Evolutionary conservation across 2,113 vertebrate species (phyloP).

Genomic region (Zeus faber): DNA sequence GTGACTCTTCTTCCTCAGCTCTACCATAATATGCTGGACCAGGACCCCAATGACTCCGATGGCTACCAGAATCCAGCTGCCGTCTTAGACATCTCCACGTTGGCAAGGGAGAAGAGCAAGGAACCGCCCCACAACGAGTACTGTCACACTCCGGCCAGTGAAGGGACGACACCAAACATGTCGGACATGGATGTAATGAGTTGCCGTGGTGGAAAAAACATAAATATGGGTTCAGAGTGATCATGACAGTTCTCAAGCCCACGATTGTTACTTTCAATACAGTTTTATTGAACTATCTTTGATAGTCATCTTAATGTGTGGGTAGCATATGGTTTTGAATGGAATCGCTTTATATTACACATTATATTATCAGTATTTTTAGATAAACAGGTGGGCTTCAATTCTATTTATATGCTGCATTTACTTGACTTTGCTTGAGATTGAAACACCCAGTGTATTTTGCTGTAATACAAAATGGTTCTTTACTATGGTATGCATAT

Average conservation of each 20-base stretch:
- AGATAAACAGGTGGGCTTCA: background rate
- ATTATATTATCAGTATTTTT: background rate
- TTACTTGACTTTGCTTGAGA: too few relatives aligned
- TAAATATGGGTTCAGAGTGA: conserved; percentile 17
- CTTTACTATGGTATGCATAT: too few relatives aligned
- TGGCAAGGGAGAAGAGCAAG: conserved; percentile 20
- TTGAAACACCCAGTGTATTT: too few relatives aligned
- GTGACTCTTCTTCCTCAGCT: conserved; percentile 53
- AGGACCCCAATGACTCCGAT: conserved; percentile 13
- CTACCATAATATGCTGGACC: conserved; percentile 57
- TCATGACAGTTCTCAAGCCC: too few relatives aligned
- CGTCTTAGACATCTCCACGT: conserved; percentile 25
- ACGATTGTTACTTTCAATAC: too few relatives aligned
- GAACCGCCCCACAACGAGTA: conserved; percentile 28
- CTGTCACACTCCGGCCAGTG: conserved; percentile 12
- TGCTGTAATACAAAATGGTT: too few relatives aligned
- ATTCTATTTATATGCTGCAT: background rate
- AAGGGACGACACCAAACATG: conserved; percentile 14
- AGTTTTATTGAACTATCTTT: too few relatives aligned
- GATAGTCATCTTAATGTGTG: too few relatives aligned
- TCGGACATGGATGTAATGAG: conserved; percentile 3
- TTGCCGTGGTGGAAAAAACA: conserved; percentile 26
- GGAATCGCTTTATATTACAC: conserved; percentile 9
- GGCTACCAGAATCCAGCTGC: conserved; percentile 47
- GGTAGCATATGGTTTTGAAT: background rate